Conservation (phyloP, 2,888 invertebrate genomes). For the Agrotis clavis region DNA sequence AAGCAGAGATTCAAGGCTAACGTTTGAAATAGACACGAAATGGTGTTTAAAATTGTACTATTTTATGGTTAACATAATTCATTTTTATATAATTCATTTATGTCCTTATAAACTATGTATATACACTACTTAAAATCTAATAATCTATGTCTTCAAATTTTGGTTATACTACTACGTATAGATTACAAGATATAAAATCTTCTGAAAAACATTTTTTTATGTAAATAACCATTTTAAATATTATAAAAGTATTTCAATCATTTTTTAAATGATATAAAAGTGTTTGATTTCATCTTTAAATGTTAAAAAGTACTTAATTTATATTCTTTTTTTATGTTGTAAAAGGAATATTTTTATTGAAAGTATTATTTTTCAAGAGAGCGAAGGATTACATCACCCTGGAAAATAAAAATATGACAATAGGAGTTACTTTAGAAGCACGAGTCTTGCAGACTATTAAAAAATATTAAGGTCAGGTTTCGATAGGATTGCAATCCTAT, state of each 20-base stretch:
- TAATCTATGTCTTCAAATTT: slow-evolving; percentile 22
- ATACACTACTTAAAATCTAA: slow-evolving; percentile 21
- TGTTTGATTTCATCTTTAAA: neutral
- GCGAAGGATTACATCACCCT: neutral
- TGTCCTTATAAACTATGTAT: slow-evolving; percentile 11
- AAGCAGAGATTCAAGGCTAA: slow-evolving; percentile 44
- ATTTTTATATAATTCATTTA: slow-evolving; percentile 14
- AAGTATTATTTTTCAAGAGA: neutral
- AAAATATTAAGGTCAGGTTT: neutral
- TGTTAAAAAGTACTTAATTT: too few relatives aligned
- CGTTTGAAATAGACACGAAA: slow-evolving; percentile 5
- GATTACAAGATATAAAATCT: slow-evolving; percentile 1
- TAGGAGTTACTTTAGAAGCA: neutral
- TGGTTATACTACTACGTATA: neutral
- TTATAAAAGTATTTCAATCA: neutral
- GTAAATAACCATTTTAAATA: neutral
- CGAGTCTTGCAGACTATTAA: neutral
- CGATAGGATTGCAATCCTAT: neutral
- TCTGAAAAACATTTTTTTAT: neutral
- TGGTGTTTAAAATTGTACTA: slow-evolving; percentile 40
- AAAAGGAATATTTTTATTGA: too few relatives aligned
- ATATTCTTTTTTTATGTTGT: too few relatives aligned
- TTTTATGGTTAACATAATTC: slow-evolving; percentile 7
- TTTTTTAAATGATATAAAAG: neutral
- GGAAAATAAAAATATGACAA: neutral